phyloP scores from a whole-genome alignment of 1,140 invertebrate species.

The Proales similis region DNA sequence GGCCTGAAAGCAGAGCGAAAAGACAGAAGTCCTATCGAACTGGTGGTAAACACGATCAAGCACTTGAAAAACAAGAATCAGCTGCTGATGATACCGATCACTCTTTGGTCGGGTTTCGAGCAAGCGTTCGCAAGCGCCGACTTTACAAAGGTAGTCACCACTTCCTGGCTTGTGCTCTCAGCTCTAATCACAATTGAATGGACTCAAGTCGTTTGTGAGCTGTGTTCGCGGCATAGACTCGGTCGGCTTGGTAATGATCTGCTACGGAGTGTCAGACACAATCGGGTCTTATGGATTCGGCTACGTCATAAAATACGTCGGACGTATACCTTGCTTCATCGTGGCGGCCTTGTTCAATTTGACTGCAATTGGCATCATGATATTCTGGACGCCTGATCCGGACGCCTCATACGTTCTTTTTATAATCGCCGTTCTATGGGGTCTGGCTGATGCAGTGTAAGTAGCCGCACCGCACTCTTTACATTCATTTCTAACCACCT shows the following conservation, averaged over 20 bases:
- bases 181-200: not conserved
- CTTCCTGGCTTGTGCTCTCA: not conserved
- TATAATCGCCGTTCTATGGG: slow-evolving; percentile 79
- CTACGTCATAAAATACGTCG: slow-evolving; percentile 81
- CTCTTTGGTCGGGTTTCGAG: slow-evolving; percentile 91
- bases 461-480: not conserved
- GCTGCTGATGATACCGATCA: slow-evolving; percentile 83
- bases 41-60: slow-evolving; percentile 77
- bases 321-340: slow-evolving; percentile 74
- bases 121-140: slow-evolving; percentile 90
- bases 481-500: not conserved
- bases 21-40: slow-evolving; percentile 56
- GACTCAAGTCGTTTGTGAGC: slow-evolving; percentile 76
- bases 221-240: slow-evolving; percentile 79
- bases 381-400: slow-evolving; percentile 72
- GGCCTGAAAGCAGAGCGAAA: slow-evolving; percentile 27
- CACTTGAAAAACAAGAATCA: slow-evolving; percentile 68
- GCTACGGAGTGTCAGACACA: slow-evolving; percentile 82
- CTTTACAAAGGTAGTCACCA: slow-evolving; percentile 74
- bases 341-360: slow-evolving; percentile 56
- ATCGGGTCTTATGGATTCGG: slow-evolving; percentile 79
- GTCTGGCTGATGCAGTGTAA: slow-evolving; percentile 74
- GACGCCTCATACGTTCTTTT: slow-evolving; percentile 70
- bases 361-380: slow-evolving; percentile 39
- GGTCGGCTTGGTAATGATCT: slow-evolving; percentile 90